Percentiles rank a stretch among this genome's conserved stretches.
These are phyloP conservation scores for Propithecus coquereli DNA, from an alignment of 2,113 vertebrate species.

Conservation along the genomic window DNA sequence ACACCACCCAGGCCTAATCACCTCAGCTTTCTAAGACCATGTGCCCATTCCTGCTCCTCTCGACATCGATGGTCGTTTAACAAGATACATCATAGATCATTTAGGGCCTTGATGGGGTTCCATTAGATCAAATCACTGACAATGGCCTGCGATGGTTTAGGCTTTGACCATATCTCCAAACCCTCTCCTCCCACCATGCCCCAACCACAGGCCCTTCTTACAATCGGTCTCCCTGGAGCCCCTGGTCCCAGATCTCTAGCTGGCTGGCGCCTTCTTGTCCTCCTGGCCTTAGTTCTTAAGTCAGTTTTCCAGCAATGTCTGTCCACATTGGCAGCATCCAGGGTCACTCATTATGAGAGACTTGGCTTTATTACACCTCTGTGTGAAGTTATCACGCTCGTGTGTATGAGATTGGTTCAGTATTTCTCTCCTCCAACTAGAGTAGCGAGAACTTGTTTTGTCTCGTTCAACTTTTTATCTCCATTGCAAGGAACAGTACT, in stretches of 20 bases:
- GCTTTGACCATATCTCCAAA: background rate
- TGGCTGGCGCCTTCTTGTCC: background rate
- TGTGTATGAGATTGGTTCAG: background rate
- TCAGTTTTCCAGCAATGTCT: background rate
- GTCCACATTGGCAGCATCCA: background rate
- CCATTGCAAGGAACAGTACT: background rate
- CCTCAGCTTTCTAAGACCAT: background rate
- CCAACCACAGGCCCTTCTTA: background rate
- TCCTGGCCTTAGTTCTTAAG: background rate
- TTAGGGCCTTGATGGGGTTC: background rate
- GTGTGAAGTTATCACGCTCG: background rate
- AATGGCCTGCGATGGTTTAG: background rate
- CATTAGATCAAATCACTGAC: fast-evolving
- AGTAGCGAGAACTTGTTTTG: background rate
- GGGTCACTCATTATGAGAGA: too few species aligned
- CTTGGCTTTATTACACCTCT: background rate
- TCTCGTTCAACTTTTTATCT: background rate
- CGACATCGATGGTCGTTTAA: fast-evolving
- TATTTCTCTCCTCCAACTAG: background rate
- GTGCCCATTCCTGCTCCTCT: background rate
- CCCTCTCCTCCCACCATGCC: background rate
- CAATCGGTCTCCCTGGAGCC: fast-evolving
- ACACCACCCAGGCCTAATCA: fast-evolving
- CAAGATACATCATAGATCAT: too few species aligned
- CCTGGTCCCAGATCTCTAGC: background rate